Evolutionary conservation across 1,140 invertebrate species (phyloP), one percentile per base, ranked within the genome.

Genomic region (Rhagoletis zephyria): DNA sequence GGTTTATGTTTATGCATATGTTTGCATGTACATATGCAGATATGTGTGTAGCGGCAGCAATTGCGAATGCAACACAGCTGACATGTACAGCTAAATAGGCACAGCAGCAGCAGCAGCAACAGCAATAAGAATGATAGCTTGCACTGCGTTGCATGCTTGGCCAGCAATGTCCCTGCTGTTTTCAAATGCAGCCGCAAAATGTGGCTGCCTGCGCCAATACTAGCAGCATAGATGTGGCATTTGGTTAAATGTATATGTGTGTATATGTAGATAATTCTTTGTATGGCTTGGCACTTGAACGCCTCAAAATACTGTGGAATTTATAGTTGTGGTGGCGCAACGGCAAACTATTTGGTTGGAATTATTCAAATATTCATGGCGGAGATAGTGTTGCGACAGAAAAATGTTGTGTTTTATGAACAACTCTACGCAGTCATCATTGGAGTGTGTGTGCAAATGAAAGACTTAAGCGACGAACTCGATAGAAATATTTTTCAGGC

Each of bases 381-480:
- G 30, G 30, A 30, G 30, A 30, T 30, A 30, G 4, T 59, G 19
- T 81, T 81, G 64, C 16, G 74, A 56, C 4, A 56, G 7, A 59
- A 81, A 56, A 56, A 81, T 30, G 56, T 9, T 56, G 51, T 56
- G 2, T 56, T 56, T 30, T 56, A 56, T 4, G 42, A 81, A 19
- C 9, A 9, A 14, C 74, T 30, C 30, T 81, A 42, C 7, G 16
- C 30, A 19, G 7, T n/a, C 48, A 56, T 9, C 3, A 12, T 3
- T 81, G 51, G 10, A 74, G 42, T 6, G 5, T 56, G 14, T 59
- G 7, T 30, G 51, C 48, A 86, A 61, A 63, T 51, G 14, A 86
- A 86, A 63, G 85, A 86, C 85, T 61, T 86, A 86, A 61, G 85
- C 85, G 12, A 86, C 60, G 85, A 86, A 86, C 56, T 63, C 85